phyloP scores from a whole-genome alignment of 2,797 vertebrate species.

The Coranthus polyacanthus region DNA sequence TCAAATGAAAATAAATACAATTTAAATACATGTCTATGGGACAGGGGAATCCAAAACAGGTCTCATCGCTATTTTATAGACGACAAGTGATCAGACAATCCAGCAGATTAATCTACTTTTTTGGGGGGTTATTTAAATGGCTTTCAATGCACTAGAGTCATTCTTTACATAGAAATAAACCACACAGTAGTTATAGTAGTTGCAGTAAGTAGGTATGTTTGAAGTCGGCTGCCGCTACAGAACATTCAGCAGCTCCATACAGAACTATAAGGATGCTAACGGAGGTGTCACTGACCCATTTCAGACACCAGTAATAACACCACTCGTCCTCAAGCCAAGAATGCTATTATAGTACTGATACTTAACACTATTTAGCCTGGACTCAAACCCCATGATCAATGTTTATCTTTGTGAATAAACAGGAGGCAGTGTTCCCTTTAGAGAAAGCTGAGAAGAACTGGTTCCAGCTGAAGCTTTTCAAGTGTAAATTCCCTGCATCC shows the following conservation, averaged over 20 bases:
- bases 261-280: slow-evolving; percentile 30
- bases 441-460: neutral
- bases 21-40: no score
- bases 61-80: no score
- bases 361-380: slow-evolving; percentile 15
- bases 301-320: slow-evolving; percentile 17
- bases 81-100: no score
- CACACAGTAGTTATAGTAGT: no score
- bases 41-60: no score
- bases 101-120: no score
- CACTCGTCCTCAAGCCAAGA: slow-evolving; percentile 41
- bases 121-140: no score
- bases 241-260: neutral
- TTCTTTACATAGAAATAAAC: no score
- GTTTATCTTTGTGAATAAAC: slow-evolving; percentile 61
- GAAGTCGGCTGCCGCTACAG: slow-evolving; percentile 9
- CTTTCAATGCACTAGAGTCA: no score
- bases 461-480: neutral
- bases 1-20: no score
- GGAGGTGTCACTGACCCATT: slow-evolving; percentile 31
- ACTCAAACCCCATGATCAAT: slow-evolving; percentile 18
- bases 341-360: slow-evolving; percentile 23
- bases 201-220: no score
- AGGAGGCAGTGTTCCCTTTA: neutral
- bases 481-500: slow-evolving; percentile 12